Conservation (phyloP, 2,888 invertebrate species). For the Cheilosia vernalis region DNA sequence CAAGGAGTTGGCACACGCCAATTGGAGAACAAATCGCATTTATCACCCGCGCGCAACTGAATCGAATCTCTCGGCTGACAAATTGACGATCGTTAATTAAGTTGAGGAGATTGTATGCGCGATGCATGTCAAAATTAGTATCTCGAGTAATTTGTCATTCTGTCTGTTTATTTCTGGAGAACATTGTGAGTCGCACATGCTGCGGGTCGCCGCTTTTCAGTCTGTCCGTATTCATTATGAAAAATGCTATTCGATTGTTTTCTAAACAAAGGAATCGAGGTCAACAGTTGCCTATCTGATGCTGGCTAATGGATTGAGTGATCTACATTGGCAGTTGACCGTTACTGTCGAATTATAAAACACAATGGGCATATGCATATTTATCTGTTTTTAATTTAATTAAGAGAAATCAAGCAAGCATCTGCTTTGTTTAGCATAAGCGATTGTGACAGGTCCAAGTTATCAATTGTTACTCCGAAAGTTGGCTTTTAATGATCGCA, state of each 20-base stretch:
- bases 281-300: slow-evolving; percentile 34
- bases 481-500: background rate
- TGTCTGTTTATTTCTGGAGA: slow-evolving; percentile 49
- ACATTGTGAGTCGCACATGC: slow-evolving; percentile 1
- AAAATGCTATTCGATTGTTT: slow-evolving; percentile 4
- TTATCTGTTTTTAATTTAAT: slow-evolving; percentile 4
- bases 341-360: slow-evolving; percentile 4
- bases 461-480: background rate
- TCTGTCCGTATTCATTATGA: slow-evolving; percentile 34
- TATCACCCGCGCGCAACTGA: slow-evolving; percentile 57
- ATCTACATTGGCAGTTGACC: slow-evolving; percentile 35
- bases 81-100: slow-evolving; percentile 75
- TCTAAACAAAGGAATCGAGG: slow-evolving; percentile 35
- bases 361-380: background rate
- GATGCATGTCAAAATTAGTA: slow-evolving; percentile 71
- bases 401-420: slow-evolving; percentile 23
- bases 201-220: background rate
- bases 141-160: slow-evolving; percentile 66
- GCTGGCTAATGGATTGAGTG: slow-evolving; percentile 10
- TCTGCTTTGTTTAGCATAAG: slow-evolving; percentile 34
- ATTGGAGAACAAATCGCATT: slow-evolving; percentile 66
- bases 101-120: slow-evolving; percentile 70
- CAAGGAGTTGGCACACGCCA: slow-evolving; percentile 39
- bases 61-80: slow-evolving; percentile 63
- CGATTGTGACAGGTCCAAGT: slow-evolving; percentile 6